phyloP scores from a whole-genome alignment of 92 coral and sea anemone species.

The Epizoanthus scotinus region DNA sequence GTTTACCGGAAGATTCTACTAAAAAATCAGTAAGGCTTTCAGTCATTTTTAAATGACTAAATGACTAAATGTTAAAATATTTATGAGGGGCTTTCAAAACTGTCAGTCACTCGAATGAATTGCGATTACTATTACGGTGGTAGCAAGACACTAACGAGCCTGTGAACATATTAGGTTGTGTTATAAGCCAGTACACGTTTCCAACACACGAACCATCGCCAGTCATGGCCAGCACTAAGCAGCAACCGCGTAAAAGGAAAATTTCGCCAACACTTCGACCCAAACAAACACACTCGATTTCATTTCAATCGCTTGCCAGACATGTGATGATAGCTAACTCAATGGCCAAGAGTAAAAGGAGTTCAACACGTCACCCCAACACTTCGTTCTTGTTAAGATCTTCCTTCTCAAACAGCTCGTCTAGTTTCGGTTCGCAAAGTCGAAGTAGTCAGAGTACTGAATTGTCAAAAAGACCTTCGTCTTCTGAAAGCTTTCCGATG shows the following conservation, averaged over 20 bases:
- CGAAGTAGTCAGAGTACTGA: not conserved
- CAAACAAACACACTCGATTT: not conserved
- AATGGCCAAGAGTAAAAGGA: constrained; percentile 8
- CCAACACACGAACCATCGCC: too few species aligned
- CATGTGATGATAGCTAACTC: constrained; percentile 40
- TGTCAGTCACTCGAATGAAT: not conserved
- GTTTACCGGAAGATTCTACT: not conserved
- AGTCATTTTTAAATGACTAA: too few species aligned
- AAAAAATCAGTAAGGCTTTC: not conserved
- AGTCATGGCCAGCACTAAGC: constrained; percentile 2
- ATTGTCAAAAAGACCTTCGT: constrained; percentile 10
- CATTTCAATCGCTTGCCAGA: constrained; percentile 18
- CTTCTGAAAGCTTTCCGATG: constrained; percentile 39
- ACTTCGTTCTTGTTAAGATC: not conserved
- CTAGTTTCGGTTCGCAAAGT: not conserved
- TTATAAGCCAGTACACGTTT: not conserved
- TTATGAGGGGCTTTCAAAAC: not conserved
- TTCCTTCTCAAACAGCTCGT: not conserved
- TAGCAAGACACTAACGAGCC: not conserved
- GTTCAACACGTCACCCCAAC: not conserved
- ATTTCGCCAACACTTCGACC: not conserved
- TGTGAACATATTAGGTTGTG: not conserved
- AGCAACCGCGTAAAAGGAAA: not conserved
- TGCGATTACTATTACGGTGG: constrained; percentile 5
- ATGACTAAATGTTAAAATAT: too few species aligned